These are phyloP conservation scores for Acrossocheilus wenchowensis DNA, from an alignment of 2,797 vertebrate species.

Conservation along the genomic window DNA sequence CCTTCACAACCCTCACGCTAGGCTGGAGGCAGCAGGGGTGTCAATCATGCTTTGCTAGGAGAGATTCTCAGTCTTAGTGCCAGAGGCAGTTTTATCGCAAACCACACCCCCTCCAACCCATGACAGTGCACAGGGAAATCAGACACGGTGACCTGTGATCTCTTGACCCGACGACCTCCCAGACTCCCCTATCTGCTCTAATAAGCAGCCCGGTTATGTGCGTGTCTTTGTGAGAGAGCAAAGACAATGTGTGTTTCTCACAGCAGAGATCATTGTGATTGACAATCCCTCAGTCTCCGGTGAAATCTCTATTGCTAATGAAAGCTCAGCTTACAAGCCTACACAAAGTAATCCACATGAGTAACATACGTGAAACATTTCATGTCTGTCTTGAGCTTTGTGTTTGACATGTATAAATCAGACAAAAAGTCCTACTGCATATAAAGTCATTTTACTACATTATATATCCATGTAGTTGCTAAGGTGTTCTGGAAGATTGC, in stretches of 20 bases:
- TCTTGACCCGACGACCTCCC: slow-evolving; percentile 25
- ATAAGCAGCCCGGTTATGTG: slow-evolving; percentile 27
- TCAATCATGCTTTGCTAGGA: slow-evolving; percentile 50
- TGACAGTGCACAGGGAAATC: slow-evolving; percentile 52
- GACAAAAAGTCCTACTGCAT: slow-evolving; percentile 6
- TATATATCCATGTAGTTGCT: neutral
- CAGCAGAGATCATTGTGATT: slow-evolving; percentile 28
- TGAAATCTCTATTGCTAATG: slow-evolving; percentile 19
- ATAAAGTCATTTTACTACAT: neutral
- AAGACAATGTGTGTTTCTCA: slow-evolving; percentile 22
- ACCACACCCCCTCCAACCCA: slow-evolving; percentile 30
- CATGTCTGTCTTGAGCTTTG: neutral
- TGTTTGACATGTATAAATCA: neutral
- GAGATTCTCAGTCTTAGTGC: slow-evolving; percentile 36
- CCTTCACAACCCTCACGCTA: slow-evolving; percentile 20
- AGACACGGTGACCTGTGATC: slow-evolving; percentile 50
- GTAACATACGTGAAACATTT: slow-evolving; percentile 7
- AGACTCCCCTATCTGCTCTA: slow-evolving; percentile 29
- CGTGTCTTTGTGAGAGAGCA: slow-evolving; percentile 18
- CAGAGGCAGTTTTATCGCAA: slow-evolving; percentile 41
- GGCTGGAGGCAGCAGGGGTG: slow-evolving; percentile 7
- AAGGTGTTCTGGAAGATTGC: neutral
- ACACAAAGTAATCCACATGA: neutral
- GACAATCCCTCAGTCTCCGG: slow-evolving; percentile 29
- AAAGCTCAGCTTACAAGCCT: slow-evolving; percentile 14